Evolutionary conservation across 2,888 invertebrate genomes (phyloP).

Genomic region (Gandaritis pyraliata): DNA sequence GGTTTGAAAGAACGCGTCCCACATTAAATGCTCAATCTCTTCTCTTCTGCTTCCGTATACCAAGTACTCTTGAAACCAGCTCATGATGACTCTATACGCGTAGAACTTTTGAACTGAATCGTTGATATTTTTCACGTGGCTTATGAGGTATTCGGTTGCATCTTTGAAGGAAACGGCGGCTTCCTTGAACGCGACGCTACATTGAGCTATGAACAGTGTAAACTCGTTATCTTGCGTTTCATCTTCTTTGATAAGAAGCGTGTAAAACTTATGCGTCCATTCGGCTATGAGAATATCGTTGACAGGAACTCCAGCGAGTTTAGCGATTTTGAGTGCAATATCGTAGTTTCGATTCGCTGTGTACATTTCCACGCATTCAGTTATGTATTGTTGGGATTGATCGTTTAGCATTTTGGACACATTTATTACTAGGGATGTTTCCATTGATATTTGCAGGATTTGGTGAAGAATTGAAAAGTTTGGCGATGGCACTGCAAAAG

Average conservation of each 20-base stretch:
- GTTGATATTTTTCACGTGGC: slow-evolving; percentile 79
- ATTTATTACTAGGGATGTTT: slow-evolving; percentile 81
- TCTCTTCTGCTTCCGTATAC: slow-evolving; percentile 71
- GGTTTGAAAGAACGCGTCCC: slow-evolving; percentile 71
- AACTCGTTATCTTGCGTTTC: slow-evolving; percentile 66
- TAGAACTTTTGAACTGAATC: slow-evolving; percentile 80
- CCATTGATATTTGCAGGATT: slow-evolving; percentile 84
- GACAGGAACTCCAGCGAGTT: slow-evolving; percentile 73
- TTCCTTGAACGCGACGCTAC: slow-evolving; percentile 85
- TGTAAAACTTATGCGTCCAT: slow-evolving; percentile 81
- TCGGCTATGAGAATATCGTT: slow-evolving; percentile 82
- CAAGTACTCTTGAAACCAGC: slow-evolving; percentile 75
- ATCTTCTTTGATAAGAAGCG: slow-evolving; percentile 60
- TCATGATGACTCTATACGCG: slow-evolving; percentile 74
- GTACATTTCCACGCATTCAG: slow-evolving; percentile 82
- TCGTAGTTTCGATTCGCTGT: slow-evolving; percentile 79
- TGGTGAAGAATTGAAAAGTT: slow-evolving; percentile 72
- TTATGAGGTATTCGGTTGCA: slow-evolving; percentile 86
- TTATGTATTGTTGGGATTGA: slow-evolving; percentile 74
- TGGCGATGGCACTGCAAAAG: slow-evolving; percentile 70
- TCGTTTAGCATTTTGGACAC: slow-evolving; percentile 76
- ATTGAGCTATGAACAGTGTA: slow-evolving; percentile 83
- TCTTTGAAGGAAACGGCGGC: slow-evolving; percentile 85
- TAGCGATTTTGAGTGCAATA: slow-evolving; percentile 84
- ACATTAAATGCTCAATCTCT: slow-evolving; percentile 77